A percentile compares a stretch with the other conserved stretches of the same genome.
Conservation (phyloP, 2,113 vertebrate species). For the pig (Sus scrofa) region DNA sequence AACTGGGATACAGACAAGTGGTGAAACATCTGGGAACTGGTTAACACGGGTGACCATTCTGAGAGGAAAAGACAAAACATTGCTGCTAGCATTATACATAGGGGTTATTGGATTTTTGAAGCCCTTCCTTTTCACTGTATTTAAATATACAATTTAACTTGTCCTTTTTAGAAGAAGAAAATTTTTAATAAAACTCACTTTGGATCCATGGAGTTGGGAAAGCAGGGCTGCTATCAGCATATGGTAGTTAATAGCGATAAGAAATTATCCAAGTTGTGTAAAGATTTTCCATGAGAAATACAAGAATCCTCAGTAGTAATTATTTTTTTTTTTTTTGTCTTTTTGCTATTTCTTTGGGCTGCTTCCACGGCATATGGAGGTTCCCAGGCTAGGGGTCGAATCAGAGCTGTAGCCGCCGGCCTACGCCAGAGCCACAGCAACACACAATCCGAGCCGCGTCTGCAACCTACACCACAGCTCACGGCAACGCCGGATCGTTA, state of each 20-base stretch:
- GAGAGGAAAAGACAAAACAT: constrained; percentile 52
- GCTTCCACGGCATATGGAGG: no score
- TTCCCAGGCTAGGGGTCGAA: no score
- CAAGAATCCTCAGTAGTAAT: constrained; percentile 26
- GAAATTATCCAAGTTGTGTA: background rate
- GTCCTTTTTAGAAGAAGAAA: constrained; percentile 31
- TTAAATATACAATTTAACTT: constrained; percentile 9
- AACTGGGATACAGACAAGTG: constrained; percentile 59
- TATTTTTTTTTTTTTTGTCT: no score
- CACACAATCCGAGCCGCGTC: no score
- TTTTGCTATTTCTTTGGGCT: no score
- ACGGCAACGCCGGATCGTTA: no score
- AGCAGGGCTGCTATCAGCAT: background rate
- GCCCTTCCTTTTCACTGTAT: background rate
- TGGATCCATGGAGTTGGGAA: background rate
- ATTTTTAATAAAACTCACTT: background rate
- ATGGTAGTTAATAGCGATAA: background rate
- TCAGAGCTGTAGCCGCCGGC: no score
- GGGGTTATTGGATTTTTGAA: background rate
- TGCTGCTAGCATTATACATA: constrained; percentile 26
- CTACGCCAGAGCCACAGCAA: no score
- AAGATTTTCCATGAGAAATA: constrained; percentile 16
- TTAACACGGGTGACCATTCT: background rate
- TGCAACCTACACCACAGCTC: no score
- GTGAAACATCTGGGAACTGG: constrained; percentile 58